phyloP scores from a whole-genome alignment of 2,888 invertebrate species.

The Pogonocherus hispidulus region DNA sequence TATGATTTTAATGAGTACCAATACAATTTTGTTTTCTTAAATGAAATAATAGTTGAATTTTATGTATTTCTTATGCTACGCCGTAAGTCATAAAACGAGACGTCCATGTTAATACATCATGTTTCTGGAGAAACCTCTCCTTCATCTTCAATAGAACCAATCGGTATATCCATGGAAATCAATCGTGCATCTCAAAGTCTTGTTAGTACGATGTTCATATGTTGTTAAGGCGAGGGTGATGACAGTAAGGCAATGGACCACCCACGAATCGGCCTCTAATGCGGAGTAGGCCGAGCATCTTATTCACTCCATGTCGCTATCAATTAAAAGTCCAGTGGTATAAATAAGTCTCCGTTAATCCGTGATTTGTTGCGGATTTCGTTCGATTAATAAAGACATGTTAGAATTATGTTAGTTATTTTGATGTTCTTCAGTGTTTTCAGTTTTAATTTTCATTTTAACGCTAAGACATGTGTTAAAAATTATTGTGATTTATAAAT shows the following conservation, averaged over 20 bases:
- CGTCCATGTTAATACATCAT: conserved; percentile 3
- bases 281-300: conserved; percentile 47
- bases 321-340: conserved; percentile 44
- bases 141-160: conserved; percentile 47
- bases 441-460: too few species aligned
- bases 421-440: too few species aligned
- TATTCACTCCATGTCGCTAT: conserved; percentile 45
- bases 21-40: too few species aligned
- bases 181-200: conserved; percentile 61
- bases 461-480: too few species aligned
- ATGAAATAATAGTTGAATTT: too few species aligned
- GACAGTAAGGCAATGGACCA: conserved; percentile 56
- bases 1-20: too few species aligned
- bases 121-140: conserved; percentile 36
- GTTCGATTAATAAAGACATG: conserved; percentile 21
- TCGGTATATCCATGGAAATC: conserved; percentile 55
- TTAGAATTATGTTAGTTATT: conserved; percentile 6
- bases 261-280: conserved; percentile 57
- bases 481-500: too few species aligned
- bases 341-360: conserved; percentile 39
- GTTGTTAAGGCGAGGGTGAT: conserved; percentile 59
- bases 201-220: conserved; percentile 61
- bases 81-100: neutral
- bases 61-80: too few species aligned
- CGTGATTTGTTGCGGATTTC: conserved; percentile 19